phyloP scores from a whole-genome alignment of 2,797 vertebrate genomes.

The Bradypodion pumilum region DNA sequence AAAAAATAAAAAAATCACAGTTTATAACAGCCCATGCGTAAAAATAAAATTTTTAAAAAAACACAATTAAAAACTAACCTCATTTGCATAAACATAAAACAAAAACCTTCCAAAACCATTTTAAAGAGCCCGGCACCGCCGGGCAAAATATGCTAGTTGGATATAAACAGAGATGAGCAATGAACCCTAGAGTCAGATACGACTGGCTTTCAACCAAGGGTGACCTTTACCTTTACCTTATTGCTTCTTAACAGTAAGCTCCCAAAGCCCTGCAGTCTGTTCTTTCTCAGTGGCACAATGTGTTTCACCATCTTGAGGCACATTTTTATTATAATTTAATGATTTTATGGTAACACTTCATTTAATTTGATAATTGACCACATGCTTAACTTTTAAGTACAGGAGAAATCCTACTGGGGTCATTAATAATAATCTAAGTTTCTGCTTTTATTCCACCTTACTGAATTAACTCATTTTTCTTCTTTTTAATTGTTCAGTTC shows the following conservation, averaged over 20 bases:
- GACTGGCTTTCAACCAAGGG: too few relatives aligned
- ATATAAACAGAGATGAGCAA: too few relatives aligned
- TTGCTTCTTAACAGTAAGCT: not conserved
- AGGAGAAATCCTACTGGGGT: slow-evolving; percentile 11
- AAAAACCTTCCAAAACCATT: too few relatives aligned
- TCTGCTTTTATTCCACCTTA: not conserved
- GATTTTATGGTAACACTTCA: slow-evolving; percentile 19
- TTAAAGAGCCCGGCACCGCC: too few relatives aligned
- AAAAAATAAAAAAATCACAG: too few relatives aligned
- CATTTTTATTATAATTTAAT: slow-evolving; percentile 21
- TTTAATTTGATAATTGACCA: slow-evolving; percentile 35
- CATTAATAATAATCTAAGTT: not conserved
- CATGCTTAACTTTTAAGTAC: slow-evolving; percentile 29
- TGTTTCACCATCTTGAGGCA: slow-evolving; percentile 5
- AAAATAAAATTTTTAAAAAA: too few relatives aligned
- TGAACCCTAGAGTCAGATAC: too few relatives aligned
- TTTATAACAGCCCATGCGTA: too few relatives aligned
- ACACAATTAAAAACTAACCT: too few relatives aligned
- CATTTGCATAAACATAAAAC: too few relatives aligned
- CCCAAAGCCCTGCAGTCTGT: not conserved
- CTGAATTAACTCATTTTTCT: not conserved
- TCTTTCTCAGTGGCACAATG: not conserved
- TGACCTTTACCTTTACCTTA: too few relatives aligned
- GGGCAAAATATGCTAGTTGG: too few relatives aligned
- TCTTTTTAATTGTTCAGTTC: not conserved